Base-by-base conservation (phyloP, 2,888 invertebrate genomes). In the Timema podura region DNA sequence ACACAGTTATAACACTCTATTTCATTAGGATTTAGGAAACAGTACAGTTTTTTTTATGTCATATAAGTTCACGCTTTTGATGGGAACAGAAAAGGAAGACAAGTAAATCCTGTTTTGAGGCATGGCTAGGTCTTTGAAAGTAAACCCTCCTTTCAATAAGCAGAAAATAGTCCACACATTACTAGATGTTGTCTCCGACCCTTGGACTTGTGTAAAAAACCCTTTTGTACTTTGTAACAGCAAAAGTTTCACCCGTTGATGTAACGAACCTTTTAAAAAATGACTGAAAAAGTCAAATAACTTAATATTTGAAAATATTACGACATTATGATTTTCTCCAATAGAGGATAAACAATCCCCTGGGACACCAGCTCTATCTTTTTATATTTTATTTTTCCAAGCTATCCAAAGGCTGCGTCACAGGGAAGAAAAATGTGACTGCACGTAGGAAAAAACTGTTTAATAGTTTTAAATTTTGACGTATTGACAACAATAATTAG, bases 361-460 rank as follows among this genome's bases (percentile, higher is more conserved):
- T 30, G 30, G 30, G 30, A 30, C 30, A 3, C 30, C 30, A 30
- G 30, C 30, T 30, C 30, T 30, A 30, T 30, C 30, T 3, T 30
- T 30, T 30, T 30, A 30, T 30, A 30, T 30, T 30, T 30, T 30
- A 30, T 30, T 30, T 16, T 54, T 15, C 54, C n/a, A 54, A 54
- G 54, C 54, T 54, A 15, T 54, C 15, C 6, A 11, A 54, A 54
- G 16, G 3, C 9, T 13, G 7, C 16, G 16, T 54, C 13, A 16
- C 54, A 54, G n/a, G 9, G 54, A 54, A 54, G 1, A 5, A 54
- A 54, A 15, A 16, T 15, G n/a, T 54, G n/a, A 7, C 54, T 6
- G 5, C 54, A 16, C n/a, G 54, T 54, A 54, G 54, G 54, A 16
- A 54, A 54, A 54, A n/a, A 54, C n/a, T 54, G 54, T 8, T 54